Evolutionary conservation across 2,113 vertebrate genomes (phyloP).

Genomic region (Larimichthys polyactis): DNA sequence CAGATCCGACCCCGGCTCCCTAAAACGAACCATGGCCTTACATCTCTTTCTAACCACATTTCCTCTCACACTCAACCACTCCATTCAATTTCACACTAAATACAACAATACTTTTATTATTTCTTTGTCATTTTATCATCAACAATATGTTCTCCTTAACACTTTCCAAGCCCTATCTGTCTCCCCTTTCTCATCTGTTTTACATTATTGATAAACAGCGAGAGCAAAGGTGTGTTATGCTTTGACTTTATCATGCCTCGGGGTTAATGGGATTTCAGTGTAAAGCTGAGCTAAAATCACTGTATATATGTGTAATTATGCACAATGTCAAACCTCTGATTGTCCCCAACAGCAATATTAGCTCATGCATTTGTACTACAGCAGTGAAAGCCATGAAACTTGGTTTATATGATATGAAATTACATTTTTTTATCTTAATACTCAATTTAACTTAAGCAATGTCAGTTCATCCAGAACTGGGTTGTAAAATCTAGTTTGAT

Average conservation of each 20-base stretch:
- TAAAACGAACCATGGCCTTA: constrained; percentile 55
- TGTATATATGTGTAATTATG: constrained; percentile 38
- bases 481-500: constrained; percentile 4
- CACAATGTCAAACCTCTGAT: constrained; percentile 6
- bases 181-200: constrained; percentile 46
- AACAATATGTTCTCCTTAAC: neutral
- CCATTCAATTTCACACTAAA: constrained; percentile 4
- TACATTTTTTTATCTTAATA: neutral
- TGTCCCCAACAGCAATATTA: neutral
- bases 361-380: constrained; percentile 9
- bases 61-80: neutral
- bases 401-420: neutral
- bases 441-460: neutral
- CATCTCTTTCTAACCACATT: constrained; percentile 27
- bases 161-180: neutral
- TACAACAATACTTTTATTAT: neutral
- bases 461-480: constrained; percentile 11
- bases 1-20: constrained; percentile 53
- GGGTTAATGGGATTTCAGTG: constrained; percentile 62
- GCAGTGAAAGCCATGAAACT: neutral
- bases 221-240: constrained; percentile 40
- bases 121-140: neutral
- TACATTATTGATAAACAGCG: constrained; percentile 67
- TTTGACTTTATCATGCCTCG: constrained; percentile 2
- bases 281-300: constrained; percentile 20